Conservation (phyloP, 2,113 vertebrate genomes). For the Salvelinus sp. region DNA sequence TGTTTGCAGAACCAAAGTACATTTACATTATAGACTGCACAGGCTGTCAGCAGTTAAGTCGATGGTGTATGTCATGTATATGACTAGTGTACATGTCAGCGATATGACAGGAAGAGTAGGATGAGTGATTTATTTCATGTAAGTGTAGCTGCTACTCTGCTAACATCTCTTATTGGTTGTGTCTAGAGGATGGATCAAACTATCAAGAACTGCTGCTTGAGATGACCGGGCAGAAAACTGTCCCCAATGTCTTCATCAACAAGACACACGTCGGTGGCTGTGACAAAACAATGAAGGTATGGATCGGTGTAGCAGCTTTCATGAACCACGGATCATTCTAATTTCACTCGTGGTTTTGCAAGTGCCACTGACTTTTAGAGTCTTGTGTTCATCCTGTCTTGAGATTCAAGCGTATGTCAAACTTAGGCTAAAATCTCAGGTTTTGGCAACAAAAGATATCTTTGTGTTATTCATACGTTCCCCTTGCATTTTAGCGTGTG, state of each 20-base stretch:
- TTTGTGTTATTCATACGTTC: too few relatives aligned
- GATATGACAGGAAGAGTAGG: neutral
- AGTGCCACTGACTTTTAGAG: too few relatives aligned
- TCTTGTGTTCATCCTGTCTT: too few relatives aligned
- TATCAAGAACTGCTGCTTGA: conserved; percentile 88
- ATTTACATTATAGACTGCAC: neutral
- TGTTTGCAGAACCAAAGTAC: neutral
- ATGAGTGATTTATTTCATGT: neutral
- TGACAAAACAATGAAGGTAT: conserved; percentile 88
- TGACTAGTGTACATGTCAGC: neutral
- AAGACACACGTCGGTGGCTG: conserved; percentile 90
- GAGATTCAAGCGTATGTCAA: too few relatives aligned
- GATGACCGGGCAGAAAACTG: conserved; percentile 89
- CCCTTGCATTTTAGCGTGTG: neutral
- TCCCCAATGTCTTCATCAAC: conserved; percentile 94
- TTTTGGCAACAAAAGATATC: too few relatives aligned
- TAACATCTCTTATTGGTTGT: neutral
- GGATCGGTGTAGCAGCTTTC: neutral
- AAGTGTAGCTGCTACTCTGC: neutral
- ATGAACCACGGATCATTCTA: neutral
- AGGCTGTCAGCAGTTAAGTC: neutral
- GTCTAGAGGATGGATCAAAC: conserved; percentile 82
- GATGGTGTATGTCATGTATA: neutral
- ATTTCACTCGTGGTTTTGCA: neutral
- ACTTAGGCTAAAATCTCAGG: too few relatives aligned